Conservation (phyloP, 2,888 invertebrate genomes). For the Copidosoma aretas region DNA sequence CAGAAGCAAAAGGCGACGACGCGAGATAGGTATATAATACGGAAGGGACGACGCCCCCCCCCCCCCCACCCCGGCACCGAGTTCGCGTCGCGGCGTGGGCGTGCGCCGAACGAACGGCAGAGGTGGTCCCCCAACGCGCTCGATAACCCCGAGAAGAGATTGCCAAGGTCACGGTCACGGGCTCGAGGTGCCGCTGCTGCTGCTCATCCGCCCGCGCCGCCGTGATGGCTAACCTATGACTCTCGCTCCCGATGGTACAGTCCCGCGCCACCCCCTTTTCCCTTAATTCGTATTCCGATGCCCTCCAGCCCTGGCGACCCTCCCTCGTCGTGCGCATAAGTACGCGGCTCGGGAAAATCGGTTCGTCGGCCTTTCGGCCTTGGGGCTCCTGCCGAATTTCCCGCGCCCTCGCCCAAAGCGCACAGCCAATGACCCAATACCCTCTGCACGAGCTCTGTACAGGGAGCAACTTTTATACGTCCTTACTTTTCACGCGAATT, state of each 20-base stretch:
- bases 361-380: conserved; percentile 17
- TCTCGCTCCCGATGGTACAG: background rate
- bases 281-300: too few species aligned
- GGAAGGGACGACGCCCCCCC: too few species aligned
- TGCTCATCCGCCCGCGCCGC: background rate
- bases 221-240: background rate
- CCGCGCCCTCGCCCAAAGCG: too few species aligned
- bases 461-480: too few species aligned
- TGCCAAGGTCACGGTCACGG: conserved; percentile 62
- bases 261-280: background rate
- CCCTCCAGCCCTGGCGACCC: too few species aligned
- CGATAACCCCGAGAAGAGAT: conserved; percentile 56
- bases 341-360: background rate
- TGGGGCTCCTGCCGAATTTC: too few species aligned
- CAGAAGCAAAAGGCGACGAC: too few species aligned
- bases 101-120: conserved; percentile 51
- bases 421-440: too few species aligned
- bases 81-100: conserved; percentile 20
- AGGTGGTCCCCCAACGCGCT: conserved; percentile 54
- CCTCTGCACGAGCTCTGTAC: too few species aligned
- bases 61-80: too few species aligned
- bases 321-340: too few species aligned
- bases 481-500: too few species aligned
- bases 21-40: background rate
- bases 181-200: conserved; percentile 49